Evolutionary conservation across 2,888 invertebrate species (phyloP), one percentile per base, ranked within the genome.

Genomic region (Aproaerema taeniolella): DNA sequence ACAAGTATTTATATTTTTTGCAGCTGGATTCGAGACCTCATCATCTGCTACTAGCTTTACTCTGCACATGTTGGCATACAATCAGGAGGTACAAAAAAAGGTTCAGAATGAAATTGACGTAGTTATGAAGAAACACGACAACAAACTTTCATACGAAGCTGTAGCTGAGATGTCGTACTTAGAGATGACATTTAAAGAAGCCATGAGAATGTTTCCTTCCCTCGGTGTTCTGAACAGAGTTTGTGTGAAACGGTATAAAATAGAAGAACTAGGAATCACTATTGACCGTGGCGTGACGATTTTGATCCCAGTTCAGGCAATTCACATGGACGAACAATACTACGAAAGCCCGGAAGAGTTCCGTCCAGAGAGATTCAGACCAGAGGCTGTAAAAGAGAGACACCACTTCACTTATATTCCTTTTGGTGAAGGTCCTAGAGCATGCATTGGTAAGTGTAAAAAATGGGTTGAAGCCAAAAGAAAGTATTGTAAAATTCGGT

Each of bases 41-140:
- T 69, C 76, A 4, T 61, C 69, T 1, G 54, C 69, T 2, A 60
- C 71, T 10, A 69, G 68, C 46, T 70, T 61, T 26, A 57, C 64
- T 2, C 42, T 71, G 1, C 71, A 74, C 32, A 52, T 59, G 34
- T 50, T 79, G 1, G 75, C 78, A 1, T 58, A 54, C 16, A 52
- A 77, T 43, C 67, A 64, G 2, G 64, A 70, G 2, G 46, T 60
- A 5, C 78, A 77, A 38, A 47, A 49, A 8, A 61, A 50, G 31
- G 55, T 66, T 24, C 64, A 65, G 38, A 45, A 58, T 11, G 75
- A 79, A 52, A 54, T 78, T 2, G 70, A 67, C 14, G 42, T 47
- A 8, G 56, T 67, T 2, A 39, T 67, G 4, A 20, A 37, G 6
- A 56, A 48, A 35, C 44, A 65, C 16, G 47, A 53, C 2, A 55